phyloP scores from a whole-genome alignment of 1,140 invertebrate genomes.

The Elymnias hypermnestra region DNA sequence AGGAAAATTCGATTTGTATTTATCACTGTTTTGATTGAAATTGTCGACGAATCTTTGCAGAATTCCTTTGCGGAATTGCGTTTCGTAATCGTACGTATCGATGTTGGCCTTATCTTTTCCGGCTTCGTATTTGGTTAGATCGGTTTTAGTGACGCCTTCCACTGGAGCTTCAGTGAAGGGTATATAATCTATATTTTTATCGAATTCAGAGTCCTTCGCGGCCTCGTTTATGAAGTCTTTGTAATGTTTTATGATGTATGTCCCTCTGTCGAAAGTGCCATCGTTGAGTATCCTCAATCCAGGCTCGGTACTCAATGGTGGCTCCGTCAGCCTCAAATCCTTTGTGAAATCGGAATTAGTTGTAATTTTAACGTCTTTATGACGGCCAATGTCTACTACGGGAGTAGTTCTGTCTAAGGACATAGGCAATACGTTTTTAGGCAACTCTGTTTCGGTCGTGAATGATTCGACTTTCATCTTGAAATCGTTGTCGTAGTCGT shows the following conservation, averaged over 20 bases:
- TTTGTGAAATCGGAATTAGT: neutral
- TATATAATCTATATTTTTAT: conserved; percentile 31
- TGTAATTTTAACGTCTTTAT: no score
- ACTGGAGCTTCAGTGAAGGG: conserved; percentile 31
- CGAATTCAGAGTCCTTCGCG: conserved; percentile 38
- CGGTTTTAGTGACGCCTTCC: conserved; percentile 29
- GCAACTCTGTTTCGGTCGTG: conserved; percentile 24
- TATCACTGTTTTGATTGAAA: conserved; percentile 53
- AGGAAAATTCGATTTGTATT: conserved; percentile 53
- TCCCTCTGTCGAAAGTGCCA: conserved; percentile 35
- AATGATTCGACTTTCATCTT: conserved; percentile 39
- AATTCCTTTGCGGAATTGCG: conserved; percentile 51
- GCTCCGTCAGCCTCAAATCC: conserved; percentile 29
- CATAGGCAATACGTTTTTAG: conserved; percentile 24
- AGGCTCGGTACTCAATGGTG: conserved; percentile 19
- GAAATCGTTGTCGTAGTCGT: conserved; percentile 36
- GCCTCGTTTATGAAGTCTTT: conserved; percentile 48
- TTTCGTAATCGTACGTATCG: conserved; percentile 50
- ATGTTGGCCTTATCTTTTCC: conserved; percentile 17
- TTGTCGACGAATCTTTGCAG: conserved; percentile 56
- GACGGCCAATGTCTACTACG: neutral
- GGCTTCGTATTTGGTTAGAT: conserved; percentile 17
- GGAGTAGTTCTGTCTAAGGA: conserved; percentile 9
- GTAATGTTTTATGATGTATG: conserved; percentile 52
- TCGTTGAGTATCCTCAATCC: conserved; percentile 22